Evolutionary conservation across 1,140 invertebrate species (phyloP), one percentile per base, ranked within the genome.

Genomic region (Drosophila sucinea): DNA sequence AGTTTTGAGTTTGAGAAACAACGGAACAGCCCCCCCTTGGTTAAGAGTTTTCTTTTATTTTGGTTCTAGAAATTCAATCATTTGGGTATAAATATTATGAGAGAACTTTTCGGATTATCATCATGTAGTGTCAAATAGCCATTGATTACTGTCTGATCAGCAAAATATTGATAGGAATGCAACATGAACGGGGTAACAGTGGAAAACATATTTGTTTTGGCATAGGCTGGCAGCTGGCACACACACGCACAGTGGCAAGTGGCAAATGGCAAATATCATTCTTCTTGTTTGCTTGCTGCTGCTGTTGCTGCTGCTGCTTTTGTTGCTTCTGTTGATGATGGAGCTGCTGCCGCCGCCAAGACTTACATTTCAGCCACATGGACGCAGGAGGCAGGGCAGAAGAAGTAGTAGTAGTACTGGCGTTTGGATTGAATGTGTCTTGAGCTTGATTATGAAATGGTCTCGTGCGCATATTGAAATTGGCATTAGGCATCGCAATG

Each of bases 291-390:
- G 44, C 44, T 58, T 38, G 35, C 35, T 8, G 7, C 33, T 35
- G 33, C 23, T 17, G n/a, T 23, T 47, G 54, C 17, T 29, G 51
- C 29, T 56, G 32, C 25, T 62, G 66, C 47, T 38, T 2, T 38
- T 38, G 35, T 4, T 38, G 10, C 11, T 38, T 8, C 4, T 62
- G 47, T 41, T 54, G 67, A 32, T 63, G 62, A 38, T 60, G 60
- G 66, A 61, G 73, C 60, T 67, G 82, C 85, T 69, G 82, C 85
- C 76, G 81, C 86, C 81, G 81, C 90, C 79, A 89, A 91, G 85
- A 91, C 90, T 91, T 91, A 91, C 90, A 89, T 91, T 91, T 91
- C 69, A 89, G 87, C 90, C 90, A 91, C 81, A 85, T 74, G 77
- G 73, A 74, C 85, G 70, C 76, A 67, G 90, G 83, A 70, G 90